phyloP scores from a whole-genome alignment of 1,140 invertebrate species.

The Leptopilina clavipes region DNA sequence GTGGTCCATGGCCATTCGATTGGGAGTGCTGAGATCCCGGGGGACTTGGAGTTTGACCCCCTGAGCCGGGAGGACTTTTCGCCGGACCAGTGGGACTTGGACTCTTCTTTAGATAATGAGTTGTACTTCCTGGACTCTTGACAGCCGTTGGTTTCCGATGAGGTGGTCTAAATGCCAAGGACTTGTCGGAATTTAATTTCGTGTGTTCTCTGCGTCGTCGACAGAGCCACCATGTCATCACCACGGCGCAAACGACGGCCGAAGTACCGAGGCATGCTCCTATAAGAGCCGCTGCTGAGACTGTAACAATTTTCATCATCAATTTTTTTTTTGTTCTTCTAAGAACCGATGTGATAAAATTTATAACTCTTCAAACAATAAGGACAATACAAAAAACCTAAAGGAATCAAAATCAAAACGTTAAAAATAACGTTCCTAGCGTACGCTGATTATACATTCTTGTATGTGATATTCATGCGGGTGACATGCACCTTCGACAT shows the following conservation, averaged over 20 bases:
- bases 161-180: constrained; percentile 77
- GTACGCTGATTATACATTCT: no score
- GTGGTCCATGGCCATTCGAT: constrained; percentile 48
- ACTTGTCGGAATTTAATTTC: constrained; percentile 75
- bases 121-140: constrained; percentile 79
- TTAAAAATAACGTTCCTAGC: no score
- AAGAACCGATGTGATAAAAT: no score
- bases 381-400: no score
- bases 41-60: constrained; percentile 67
- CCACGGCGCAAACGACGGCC: constrained; percentile 77
- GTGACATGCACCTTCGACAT: not conserved
- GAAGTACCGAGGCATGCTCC: constrained; percentile 78
- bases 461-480: not conserved
- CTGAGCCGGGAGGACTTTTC: constrained; percentile 75
- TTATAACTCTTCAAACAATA: no score
- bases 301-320: constrained; percentile 69
- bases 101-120: constrained; percentile 90
- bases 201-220: constrained; percentile 73
- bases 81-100: constrained; percentile 86
- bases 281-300: constrained; percentile 79
- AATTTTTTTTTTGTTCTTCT: constrained; percentile 21
- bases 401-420: no score
- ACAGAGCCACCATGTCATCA: constrained; percentile 78
- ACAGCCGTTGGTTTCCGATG: constrained; percentile 81
- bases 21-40: constrained; percentile 61